Evolutionary conservation across 30 jellyfish, hydroid and myxozoan genomes (phyloP), one percentile per base, ranked within the genome.

Genomic region (Aurelia sp.): DNA sequence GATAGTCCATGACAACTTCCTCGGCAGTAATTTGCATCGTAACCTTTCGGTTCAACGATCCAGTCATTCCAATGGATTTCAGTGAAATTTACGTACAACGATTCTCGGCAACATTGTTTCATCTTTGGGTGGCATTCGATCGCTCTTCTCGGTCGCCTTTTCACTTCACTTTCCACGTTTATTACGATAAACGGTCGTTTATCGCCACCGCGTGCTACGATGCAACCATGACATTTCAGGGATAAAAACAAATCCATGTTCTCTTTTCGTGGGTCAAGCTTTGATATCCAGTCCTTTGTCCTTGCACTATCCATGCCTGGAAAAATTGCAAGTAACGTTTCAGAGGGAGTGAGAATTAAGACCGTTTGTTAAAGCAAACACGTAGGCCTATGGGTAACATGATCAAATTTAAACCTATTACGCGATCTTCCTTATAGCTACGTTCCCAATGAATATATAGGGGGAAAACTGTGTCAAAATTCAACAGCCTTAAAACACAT

Each of bases 1-100:
- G 97, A 90, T 21, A 75, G 52, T 24, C 82, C 75, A 30, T 69
- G 76, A 48, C 97, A 90, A 3, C 81, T 48, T 21, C 97, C 97
- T 19, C 92, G 80, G 78, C 97, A 90, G 63, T 82, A 72, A 61
- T 73, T 62, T 17, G 94, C 94, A 10, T 90, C 94, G 85, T 90
- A 90, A 9, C 91, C 94, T 21, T 48, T 55, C 6, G 97, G 97
- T 57, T 72, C 73, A 8, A 90, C 90, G 52, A 90, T 82, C 97
- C 97, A 90, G 78, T 90, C 97, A 62, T 76, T 55, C 97, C 97
- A 90, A 59, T 92, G 89, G 65, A 90, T 71, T 18, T 81, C 94
- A 11, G 97, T 81, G 74, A 90, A 90, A 48, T 90, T 90, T 20
- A 90, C 89, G 63, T 30, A 74, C 16, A 90, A 38, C 9, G 90